Evolutionary conservation across 2,797 vertebrate genomes (phyloP).

Genomic region (Bradypus variegatus): DNA sequence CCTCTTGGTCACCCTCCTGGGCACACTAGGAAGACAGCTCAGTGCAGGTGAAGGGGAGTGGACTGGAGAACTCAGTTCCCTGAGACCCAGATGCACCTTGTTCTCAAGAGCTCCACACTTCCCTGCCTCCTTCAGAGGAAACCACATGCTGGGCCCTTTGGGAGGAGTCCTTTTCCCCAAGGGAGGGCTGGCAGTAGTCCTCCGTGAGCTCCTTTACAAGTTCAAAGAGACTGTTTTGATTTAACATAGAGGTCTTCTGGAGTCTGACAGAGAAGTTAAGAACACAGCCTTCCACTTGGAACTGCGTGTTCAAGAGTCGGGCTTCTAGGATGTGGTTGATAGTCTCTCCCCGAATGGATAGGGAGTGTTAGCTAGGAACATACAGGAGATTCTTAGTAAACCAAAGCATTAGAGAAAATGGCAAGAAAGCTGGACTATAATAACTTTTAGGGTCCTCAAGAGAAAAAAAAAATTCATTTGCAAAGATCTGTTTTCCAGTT

Average conservation of each 20-base stretch:
- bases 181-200: background rate
- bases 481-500: background rate
- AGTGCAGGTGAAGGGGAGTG: background rate
- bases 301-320: background rate
- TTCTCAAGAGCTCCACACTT: background rate
- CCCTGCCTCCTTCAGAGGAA: background rate
- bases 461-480: background rate
- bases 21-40: background rate
- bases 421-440: background rate
- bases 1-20: background rate
- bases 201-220: background rate
- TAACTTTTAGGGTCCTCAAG: background rate
- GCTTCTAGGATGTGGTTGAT: background rate
- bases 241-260: background rate
- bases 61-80: background rate
- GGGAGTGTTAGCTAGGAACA: background rate
- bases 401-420: background rate
- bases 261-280: background rate
- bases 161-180: background rate
- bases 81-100: background rate
- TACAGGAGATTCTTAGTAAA: background rate
- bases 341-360: background rate
- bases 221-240: background rate
- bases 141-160: background rate
- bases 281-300: background rate